A percentile compares a stretch with the other conserved stretches of the same genome.
phyloP scores from a whole-genome alignment of 2,797 vertebrate genomes.

The Poliocrania exsul region DNA sequence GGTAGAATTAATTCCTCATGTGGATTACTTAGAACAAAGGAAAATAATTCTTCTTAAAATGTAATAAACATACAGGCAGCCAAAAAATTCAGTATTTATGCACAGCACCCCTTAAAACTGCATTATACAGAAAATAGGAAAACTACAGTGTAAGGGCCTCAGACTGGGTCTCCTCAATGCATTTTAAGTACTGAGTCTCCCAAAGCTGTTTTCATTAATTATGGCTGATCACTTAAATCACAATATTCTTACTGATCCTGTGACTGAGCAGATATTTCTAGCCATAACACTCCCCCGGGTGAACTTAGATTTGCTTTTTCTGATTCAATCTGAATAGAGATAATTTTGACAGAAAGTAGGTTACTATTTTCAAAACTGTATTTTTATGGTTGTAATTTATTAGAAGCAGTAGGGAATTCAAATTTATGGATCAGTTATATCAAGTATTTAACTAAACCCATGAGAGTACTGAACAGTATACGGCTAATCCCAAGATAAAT shows the following conservation, averaged over 20 bases:
- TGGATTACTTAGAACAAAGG: neutral
- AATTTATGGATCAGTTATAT: constrained; percentile 55
- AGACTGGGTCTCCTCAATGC: neutral
- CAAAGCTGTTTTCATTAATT: constrained; percentile 3
- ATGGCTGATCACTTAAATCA: constrained; percentile 8
- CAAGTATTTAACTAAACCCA: constrained; percentile 54
- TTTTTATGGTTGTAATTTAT: constrained; percentile 52
- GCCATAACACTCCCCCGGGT: neutral
- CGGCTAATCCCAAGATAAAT: constrained; percentile 56
- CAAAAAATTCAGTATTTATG: neutral
- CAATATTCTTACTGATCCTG: neutral
- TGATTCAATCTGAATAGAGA: neutral
- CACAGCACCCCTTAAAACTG: neutral
- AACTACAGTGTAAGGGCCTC: neutral
- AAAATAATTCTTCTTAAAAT: neutral
- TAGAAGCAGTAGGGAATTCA: constrained; percentile 38
- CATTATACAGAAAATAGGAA: neutral
- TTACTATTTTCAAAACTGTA: constrained; percentile 29
- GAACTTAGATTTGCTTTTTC: constrained; percentile 9
- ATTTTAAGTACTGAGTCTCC: neutral
- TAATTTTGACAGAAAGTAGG: constrained; percentile 11
- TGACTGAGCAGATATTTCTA: constrained; percentile 17
- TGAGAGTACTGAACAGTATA: constrained; percentile 31
- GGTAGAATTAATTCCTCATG: neutral
- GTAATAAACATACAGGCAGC: neutral